Evolutionary conservation across 2,113 vertebrate species (phyloP), one percentile per base, ranked within the genome.

Genomic region (Lagopus leucura): DNA sequence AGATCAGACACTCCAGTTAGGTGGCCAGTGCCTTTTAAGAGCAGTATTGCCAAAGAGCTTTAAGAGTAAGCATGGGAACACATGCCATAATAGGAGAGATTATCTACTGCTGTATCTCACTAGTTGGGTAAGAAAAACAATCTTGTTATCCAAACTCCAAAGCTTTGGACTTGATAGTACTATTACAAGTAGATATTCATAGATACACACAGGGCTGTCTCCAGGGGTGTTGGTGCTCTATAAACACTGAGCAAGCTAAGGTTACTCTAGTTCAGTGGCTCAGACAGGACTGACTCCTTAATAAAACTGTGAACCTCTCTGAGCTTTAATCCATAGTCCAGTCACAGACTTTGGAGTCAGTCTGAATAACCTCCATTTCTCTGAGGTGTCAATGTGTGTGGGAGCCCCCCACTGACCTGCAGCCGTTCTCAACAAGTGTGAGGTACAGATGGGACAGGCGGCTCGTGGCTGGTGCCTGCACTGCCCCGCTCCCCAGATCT

Each of bases 51-150:
- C 64, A 72, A 52, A 65, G 38, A 43, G 21, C 38, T 52, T 64
- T 10, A 80, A 66, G 50, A 74, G 69, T 27, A 80, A 86, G n/a
- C 36, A 34, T 24, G 38, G 75, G 55, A 83, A 77, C 43, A 38
- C 52, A 8, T 24, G 64, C 80, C 77, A 20, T 63, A 75, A 72
- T 3, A 90, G 76, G 76, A 71, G 64, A 83, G 42, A 34, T 66
- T 52, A 69, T 47, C 69, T 69, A 52, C 76, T 86, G 14, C 65
- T 50, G 21, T 75, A 61, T 72, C 57, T 47, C 58, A 36, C 55
- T 11, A 65, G 47, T 43, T 87, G 50, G 34, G 36, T 82, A 76
- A 66, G 67, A 60, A 73, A 92, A 94, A 71, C 21, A 38, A 25
- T 19, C 66, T 45, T 2, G 0, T 40, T 60, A 76, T 27, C 66